A percentile compares a stretch with the other conserved stretches of the same genome.
Evolutionary conservation across 2,888 invertebrate genomes (phyloP).

Genomic region (Hirtodrosophila cameraria): DNA sequence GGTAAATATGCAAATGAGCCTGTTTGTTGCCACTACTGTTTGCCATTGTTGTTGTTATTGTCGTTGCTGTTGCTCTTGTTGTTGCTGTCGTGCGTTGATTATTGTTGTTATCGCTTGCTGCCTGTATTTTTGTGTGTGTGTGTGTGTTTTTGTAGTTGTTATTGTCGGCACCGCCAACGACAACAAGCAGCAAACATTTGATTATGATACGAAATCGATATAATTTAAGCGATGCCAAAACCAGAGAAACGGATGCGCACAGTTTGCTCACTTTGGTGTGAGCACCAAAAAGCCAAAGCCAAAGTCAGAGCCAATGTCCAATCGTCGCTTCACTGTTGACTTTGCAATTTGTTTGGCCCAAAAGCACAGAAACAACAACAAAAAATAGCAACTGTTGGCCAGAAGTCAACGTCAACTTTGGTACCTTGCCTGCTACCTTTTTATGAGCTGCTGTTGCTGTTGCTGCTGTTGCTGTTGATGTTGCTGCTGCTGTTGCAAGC

Average conservation of each 20-base stretch:
- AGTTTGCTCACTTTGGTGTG: slow-evolving; percentile 31
- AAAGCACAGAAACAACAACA: slow-evolving; percentile 15
- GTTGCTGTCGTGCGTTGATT: slow-evolving; percentile 71
- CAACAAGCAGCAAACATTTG: slow-evolving; percentile 78
- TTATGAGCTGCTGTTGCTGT: slow-evolving; percentile 33
- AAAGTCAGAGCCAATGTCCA: neutral
- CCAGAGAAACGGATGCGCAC: slow-evolving; percentile 58
- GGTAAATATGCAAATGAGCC: slow-evolving; percentile 81
- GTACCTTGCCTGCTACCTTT: slow-evolving; percentile 43
- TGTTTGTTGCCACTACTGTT: slow-evolving; percentile 79
- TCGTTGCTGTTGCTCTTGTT: slow-evolving; percentile 34
- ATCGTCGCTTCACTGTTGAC: slow-evolving; percentile 32
- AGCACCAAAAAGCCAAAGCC: no score
- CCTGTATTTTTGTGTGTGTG: slow-evolving; percentile 21
- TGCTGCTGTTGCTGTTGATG: slow-evolving; percentile 10
- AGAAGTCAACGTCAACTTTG: slow-evolving; percentile 54
- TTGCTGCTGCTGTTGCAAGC: slow-evolving; percentile 6
- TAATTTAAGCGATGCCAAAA: slow-evolving; percentile 77
- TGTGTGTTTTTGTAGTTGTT: slow-evolving; percentile 73
- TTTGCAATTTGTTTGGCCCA: slow-evolving; percentile 40
- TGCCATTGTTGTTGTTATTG: slow-evolving; percentile 70
- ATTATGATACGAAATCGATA: slow-evolving; percentile 81
- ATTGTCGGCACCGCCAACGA: slow-evolving; percentile 68
- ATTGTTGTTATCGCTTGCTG: slow-evolving; percentile 72
- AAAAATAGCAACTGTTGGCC: slow-evolving; percentile 42